Evolutionary conservation across 2,888 invertebrate genomes (phyloP), one percentile per base, ranked within the genome.

Genomic region (Criorhina ranunculi): DNA sequence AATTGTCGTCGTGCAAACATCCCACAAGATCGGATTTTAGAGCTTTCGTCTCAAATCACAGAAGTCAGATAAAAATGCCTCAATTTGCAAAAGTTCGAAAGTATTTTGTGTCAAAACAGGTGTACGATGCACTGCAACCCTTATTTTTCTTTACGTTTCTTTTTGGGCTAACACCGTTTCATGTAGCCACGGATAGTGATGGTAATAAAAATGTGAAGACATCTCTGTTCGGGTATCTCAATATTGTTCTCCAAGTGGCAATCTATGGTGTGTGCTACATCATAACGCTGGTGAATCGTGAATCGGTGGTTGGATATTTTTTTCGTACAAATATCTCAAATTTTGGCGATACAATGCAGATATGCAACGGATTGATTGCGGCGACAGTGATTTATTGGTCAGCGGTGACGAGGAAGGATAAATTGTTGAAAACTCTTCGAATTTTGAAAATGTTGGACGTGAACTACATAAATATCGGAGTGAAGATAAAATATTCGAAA

Each of bases 241-340:
- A 87, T 64, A 86, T 88, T 0, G 79, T 88, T 7, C 64, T 87
- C 1, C 88, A 87, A 53, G 86, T 86, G 19, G 37, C 75, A 0
- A 80, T 88, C 0, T 89, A 87, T n/a, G 79, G 79, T 7, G 75
- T 80, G 9, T 88, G 89, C 49, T 89, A 87, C 46, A 80, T 88
- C 5, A 82, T 88, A 0, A 89, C 91, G 7, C 51, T 91, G 44
- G 85, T 89, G 5, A 89, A 90, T 69, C 89, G 89, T 5, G 90
- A 90, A 44, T 89, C 91, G 0, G 89, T 91, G 11, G 89, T 91
- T 11, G 90, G 90, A 0, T 91, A 91, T 59, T 91, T 91, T 44
- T 89, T 91, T 55, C 90, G 90, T 78, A 90, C 91, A 0, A 88
- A 90, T 31, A 90, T 91, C 67, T 90, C 91, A 2, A 89, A 88